phyloP scores from a whole-genome alignment of 2,113 vertebrate species.

The Diphyllodes magnificus region DNA sequence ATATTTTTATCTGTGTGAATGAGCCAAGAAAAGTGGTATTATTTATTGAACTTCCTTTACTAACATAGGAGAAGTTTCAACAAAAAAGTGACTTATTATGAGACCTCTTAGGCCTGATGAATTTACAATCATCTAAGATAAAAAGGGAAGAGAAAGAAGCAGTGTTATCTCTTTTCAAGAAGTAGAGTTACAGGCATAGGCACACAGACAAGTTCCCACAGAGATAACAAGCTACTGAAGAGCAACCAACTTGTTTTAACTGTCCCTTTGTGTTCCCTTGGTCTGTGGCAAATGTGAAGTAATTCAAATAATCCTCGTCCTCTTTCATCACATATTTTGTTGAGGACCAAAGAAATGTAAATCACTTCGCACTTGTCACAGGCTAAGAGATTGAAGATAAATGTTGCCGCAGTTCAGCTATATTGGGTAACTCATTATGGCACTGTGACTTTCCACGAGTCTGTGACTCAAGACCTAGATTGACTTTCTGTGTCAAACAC shows the following conservation, averaged over 20 bases:
- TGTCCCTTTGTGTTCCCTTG: not conserved
- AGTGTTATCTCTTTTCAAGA: not conserved
- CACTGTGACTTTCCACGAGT: not conserved
- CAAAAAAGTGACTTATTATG: not conserved
- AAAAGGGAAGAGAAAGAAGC: not conserved
- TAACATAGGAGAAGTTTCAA: not conserved
- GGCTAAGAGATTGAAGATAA: slow-evolving; percentile 28
- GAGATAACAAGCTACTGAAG: not conserved
- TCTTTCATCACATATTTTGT: not conserved
- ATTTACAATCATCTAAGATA: not conserved
- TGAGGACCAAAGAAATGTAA: slow-evolving; percentile 39
- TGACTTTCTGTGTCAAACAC: not conserved
- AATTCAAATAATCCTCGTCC: slow-evolving; percentile 31
- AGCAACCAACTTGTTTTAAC: not conserved
- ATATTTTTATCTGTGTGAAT: not conserved
- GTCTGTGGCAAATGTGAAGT: not conserved
- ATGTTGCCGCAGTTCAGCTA: not conserved
- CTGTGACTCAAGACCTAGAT: not conserved
- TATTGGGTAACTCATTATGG: slow-evolving; percentile 4
- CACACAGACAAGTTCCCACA: not conserved
- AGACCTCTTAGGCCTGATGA: not conserved
- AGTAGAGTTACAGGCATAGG: not conserved
- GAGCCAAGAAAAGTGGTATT: not conserved
- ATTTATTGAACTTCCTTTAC: not conserved
- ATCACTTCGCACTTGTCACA: slow-evolving; percentile 46